Base-by-base conservation (phyloP, 2,888 invertebrate species). In the Herminia tarsipennalis region DNA sequence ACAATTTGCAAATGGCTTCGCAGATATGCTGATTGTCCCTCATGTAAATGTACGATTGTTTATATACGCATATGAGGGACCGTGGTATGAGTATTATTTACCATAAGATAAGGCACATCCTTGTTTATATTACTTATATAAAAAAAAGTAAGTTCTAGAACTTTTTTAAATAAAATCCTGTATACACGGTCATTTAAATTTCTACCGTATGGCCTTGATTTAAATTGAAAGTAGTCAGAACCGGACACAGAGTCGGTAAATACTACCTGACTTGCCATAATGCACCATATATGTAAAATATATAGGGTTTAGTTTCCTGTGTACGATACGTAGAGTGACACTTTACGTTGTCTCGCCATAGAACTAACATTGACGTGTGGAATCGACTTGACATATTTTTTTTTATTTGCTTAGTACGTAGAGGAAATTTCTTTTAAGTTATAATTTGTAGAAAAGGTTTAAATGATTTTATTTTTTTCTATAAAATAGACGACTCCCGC, bases 121-220 rank as follows among this genome's bases (percentile, higher is more conserved):
- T n/a, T n/a, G n/a, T n/a, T n/a, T n/a, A n/a, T n/a, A n/a, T n/a
- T n/a, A n/a, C n/a, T n/a, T n/a, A n/a, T n/a, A n/a, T n/a, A n/a
- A n/a, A n/a, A n/a, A n/a, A n/a, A n/a, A n/a, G n/a, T n/a, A n/a
- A 17, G 30, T 36, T 37, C 16, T 48, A 52, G 46, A 57, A 45
- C 46, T 48, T 49, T 52, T 34, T 21, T 60, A 53, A 12, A 18
- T 38, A 36, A 34, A 45, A 34, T 40, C 41, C 39, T 54, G 30
- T 29, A 24, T 9, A 45, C 20, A 39, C 32, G 24, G 18, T 46
- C 28, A 57, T 61, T 51, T 50, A 75, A 81, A 81, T 85, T 83
- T 83, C 81, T 82, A 82, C 77, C 55, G 30, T 45, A 6, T 30
- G 53, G 74, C 86, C 86, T 86, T 86, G 81, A 83, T 86, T 76